phyloP scores from a whole-genome alignment of 2,797 vertebrate genomes.

The Lutjanus argentimaculatus region DNA sequence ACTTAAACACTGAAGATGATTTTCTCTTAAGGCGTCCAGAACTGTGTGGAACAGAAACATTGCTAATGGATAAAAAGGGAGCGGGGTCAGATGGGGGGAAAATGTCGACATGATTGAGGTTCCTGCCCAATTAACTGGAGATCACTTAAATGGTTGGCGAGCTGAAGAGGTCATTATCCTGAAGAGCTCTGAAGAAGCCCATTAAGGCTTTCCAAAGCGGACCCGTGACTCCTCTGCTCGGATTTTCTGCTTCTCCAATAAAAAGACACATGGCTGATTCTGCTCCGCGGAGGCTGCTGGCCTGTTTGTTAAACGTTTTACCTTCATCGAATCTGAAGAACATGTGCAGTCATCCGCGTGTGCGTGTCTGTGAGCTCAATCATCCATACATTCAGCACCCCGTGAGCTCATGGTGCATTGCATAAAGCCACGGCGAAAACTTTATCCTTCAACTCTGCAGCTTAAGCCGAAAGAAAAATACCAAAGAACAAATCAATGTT shows the following conservation, averaged over 20 bases:
- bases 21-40: slow-evolving; percentile 21
- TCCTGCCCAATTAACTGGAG: slow-evolving; percentile 79
- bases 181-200: slow-evolving; percentile 69
- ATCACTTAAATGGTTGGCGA: slow-evolving; percentile 73
- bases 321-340: slow-evolving; percentile 20
- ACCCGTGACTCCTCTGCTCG: slow-evolving; percentile 53
- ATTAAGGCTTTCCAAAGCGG: slow-evolving; percentile 61
- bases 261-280: slow-evolving; percentile 47
- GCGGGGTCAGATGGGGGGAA: slow-evolving; percentile 47
- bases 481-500: slow-evolving; percentile 70
- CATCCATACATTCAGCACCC: background rate
- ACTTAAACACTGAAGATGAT: slow-evolving; percentile 30
- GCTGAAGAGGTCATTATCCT: slow-evolving; percentile 76
- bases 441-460: slow-evolving; percentile 35
- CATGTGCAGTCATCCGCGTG: slow-evolving; percentile 3
- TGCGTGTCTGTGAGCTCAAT: slow-evolving; percentile 18
- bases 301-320: slow-evolving; percentile 41
- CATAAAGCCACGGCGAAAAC: slow-evolving; percentile 29
- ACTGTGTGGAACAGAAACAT: slow-evolving; percentile 41
- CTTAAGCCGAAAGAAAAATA: slow-evolving; percentile 50
- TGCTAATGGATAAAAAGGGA: slow-evolving; percentile 65
- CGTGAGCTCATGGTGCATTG: background rate
- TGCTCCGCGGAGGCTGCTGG: slow-evolving; percentile 2
- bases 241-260: slow-evolving; percentile 38
- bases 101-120: slow-evolving; percentile 68